Conservation (phyloP, 2,797 vertebrate species). For the Premnoplex brunnescens region DNA sequence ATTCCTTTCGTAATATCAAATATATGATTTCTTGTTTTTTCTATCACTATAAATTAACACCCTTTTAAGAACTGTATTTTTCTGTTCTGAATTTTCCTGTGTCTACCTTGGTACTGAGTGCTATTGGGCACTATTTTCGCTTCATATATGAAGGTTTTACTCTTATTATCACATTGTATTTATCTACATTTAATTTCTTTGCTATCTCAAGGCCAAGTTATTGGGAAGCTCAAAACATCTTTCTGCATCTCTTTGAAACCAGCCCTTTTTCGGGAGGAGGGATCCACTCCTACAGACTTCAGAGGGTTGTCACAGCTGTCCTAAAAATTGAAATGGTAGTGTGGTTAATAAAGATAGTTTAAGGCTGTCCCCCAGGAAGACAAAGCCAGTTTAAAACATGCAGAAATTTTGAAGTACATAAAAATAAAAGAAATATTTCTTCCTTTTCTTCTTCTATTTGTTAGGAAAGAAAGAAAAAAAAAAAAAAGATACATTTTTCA, state of each 20-base stretch:
- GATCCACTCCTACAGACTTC: not conserved
- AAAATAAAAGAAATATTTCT: not conserved
- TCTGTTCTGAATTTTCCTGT: not conserved
- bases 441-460: not conserved
- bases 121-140: not conserved
- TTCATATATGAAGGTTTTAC: not conserved
- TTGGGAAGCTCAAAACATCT: not conserved
- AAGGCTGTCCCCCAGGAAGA: not conserved
- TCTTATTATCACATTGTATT: not conserved
- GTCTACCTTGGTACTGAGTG: not conserved
- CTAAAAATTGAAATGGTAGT: not conserved
- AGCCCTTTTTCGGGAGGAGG: not conserved
- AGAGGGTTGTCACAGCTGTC: not conserved
- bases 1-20: not conserved
- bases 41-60: not conserved
- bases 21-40: not conserved
- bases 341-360: not conserved
- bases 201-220: not conserved
- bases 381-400: not conserved
- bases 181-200: not conserved
- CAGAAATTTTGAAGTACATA: not conserved
- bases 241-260: not conserved
- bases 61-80: not conserved
- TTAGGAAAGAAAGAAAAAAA: not conserved
- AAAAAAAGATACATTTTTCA: not conserved